phyloP scores from a whole-genome alignment of 1,140 invertebrate genomes.

The Temnothorax curvispinosus region DNA sequence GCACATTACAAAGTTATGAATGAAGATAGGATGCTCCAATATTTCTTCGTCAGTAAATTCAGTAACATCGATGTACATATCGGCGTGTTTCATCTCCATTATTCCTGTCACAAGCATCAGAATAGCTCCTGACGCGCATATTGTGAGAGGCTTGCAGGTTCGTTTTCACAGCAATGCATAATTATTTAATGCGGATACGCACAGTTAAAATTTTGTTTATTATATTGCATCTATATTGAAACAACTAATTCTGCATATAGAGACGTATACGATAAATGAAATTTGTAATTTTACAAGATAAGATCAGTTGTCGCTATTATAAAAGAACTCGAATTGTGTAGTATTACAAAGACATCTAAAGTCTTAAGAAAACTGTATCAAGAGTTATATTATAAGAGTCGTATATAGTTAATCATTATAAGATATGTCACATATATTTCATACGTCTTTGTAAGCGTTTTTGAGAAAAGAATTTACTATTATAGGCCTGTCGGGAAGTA shows the following conservation, averaged over 20 bases:
- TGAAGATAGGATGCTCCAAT: conserved; percentile 80
- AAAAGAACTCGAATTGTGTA: not conserved
- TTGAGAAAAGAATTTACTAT: conserved; percentile 67
- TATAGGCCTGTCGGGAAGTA: conserved; percentile 56
- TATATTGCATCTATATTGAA: not conserved
- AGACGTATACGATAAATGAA: not conserved
- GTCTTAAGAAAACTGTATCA: not conserved
- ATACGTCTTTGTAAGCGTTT: not conserved
- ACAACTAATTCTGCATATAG: not conserved
- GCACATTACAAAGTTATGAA: conserved; percentile 82
- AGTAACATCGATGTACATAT: conserved; percentile 79
- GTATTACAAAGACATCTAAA: not conserved
- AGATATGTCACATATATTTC: not conserved
- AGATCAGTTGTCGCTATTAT: not conserved
- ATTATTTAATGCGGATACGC: conserved; percentile 25
- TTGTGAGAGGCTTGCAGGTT: conserved; percentile 71
- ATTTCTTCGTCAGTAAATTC: conserved; percentile 79
- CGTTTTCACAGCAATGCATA: not conserved
- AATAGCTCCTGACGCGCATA: conserved; percentile 69
- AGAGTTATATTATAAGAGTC: not conserved
- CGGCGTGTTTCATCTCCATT: conserved; percentile 80
- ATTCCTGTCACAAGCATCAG: conserved; percentile 78
- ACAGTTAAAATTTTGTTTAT: not conserved
- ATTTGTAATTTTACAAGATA: not conserved
- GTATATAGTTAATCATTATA: not conserved